A percentile compares a stretch with the other conserved stretches of the same genome.
These are phyloP conservation scores for Diabrotica undecimpunctata DNA, from an alignment of 1,140 invertebrate species.

Conservation along the genomic window DNA sequence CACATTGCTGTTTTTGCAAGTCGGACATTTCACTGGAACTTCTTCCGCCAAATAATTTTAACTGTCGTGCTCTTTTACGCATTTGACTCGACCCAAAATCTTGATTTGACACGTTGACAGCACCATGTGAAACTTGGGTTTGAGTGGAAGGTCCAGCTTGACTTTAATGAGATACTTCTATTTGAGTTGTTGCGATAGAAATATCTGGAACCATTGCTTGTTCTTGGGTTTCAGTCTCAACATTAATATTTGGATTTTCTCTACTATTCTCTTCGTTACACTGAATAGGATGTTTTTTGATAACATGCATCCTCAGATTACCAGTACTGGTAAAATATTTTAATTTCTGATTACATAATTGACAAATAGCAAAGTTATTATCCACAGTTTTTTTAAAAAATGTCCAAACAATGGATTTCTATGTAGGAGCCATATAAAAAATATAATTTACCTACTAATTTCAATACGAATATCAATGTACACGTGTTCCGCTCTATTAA, in stretches of 20 bases:
- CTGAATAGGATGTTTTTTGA: slow-evolving; percentile 9
- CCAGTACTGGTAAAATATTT: slow-evolving; percentile 17
- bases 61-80: too few species aligned
- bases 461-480: too few species aligned
- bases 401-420: too few species aligned
- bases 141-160: not conserved
- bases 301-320: slow-evolving; percentile 12
- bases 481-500: too few species aligned
- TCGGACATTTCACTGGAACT: too few species aligned
- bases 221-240: not conserved
- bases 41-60: too few species aligned
- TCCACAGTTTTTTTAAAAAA: slow-evolving; percentile 13
- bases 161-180: not conserved
- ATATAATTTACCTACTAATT: too few species aligned
- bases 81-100: slow-evolving; percentile 14
- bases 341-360: slow-evolving; percentile 11
- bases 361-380: slow-evolving; percentile 8
- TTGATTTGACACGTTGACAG: slow-evolving; percentile 20
- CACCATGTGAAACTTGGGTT: slow-evolving; percentile 22
- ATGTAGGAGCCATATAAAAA: too few species aligned
- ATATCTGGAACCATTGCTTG: too few species aligned
- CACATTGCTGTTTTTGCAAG: too few species aligned
- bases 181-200: not conserved
- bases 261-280: not conserved
- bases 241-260: not conserved